Conservation (phyloP, 2,113 vertebrate genomes). For the Ailurus styani region DNA sequence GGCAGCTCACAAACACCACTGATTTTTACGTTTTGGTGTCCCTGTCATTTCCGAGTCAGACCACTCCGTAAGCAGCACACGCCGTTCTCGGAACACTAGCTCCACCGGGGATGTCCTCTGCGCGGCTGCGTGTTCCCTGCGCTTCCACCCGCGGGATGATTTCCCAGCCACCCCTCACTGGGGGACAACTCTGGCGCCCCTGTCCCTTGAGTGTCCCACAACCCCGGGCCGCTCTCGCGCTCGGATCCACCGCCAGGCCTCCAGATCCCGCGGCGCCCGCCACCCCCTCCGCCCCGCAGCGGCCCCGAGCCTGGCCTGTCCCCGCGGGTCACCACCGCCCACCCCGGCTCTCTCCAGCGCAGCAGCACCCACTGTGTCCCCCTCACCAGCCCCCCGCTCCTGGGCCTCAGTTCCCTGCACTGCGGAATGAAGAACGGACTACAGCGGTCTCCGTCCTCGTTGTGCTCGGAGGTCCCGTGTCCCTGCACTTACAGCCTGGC, state of each 20-base stretch:
- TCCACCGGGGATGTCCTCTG: not conserved
- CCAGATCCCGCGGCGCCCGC: rapidly evolving
- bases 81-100: not conserved
- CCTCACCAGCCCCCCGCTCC: not conserved
- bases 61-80: not conserved
- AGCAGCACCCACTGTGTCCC: not conserved
- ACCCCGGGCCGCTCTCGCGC: not conserved
- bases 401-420: not conserved
- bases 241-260: not conserved
- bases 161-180: not conserved
- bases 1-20: not conserved
- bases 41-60: not conserved
- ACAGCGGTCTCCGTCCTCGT: not conserved
- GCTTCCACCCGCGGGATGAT: not conserved
- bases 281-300: too few species aligned
- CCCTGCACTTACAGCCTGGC: not conserved
- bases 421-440: not conserved
- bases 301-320: not conserved
- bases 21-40: not conserved
- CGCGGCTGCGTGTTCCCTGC: not conserved
- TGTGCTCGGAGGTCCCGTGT: not conserved
- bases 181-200: not conserved
- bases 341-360: not conserved
- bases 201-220: not conserved
- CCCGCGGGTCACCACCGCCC: not conserved